Evolutionary conservation across 2,797 vertebrate genomes (phyloP), one percentile per base, ranked within the genome.

Genomic region (Phataginus tricuspis): DNA sequence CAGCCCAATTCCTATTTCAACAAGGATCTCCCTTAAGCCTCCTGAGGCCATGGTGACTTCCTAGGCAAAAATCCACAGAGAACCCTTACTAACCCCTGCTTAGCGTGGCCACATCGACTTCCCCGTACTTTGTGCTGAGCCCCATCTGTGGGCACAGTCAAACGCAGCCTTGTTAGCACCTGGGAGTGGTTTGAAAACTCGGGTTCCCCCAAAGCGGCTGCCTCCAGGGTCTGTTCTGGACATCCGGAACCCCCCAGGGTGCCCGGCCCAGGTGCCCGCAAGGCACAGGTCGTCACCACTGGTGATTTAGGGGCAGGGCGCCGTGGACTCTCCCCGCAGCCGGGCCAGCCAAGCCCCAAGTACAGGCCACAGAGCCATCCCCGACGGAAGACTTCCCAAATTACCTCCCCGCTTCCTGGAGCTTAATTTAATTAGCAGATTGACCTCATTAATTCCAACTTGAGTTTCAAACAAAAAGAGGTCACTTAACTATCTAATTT

Each of bases 371-470:
- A 37, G 37, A 4, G 23, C 59, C 55, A 9, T 51, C 85, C 63
- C n/a, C 93, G 1, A 2, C 4, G 7, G 85, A 68, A 49, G 29
- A n/a, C 89, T 90, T 75, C 84, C 74, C 9, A 89, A 95, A 95
- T 94, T 53, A 86, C 61, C 25, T 64, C 90, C 37, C 29, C 25
- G 37, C 68, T 53, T 86, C 61, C 39, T 2, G 19, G 37, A 66
- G 53, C 57, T 92, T 79, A 34, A 85, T 87, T 92, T 96, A 97
- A 97, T 98, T 97, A 98, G 95, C 27, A 15, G 88, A 45, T n/a
- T 96, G 96, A 86, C 97, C 97, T 97, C 97, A 92, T 97, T 98
- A 96, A 89, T 27, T 79, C 37, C 2, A 92, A 94, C 92, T 87
- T 79, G 71, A 68, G 77, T 78, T 87, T 88, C 68, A 25, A 72